Evolutionary conservation across 2,888 invertebrate genomes (phyloP), one percentile per base, ranked within the genome.

Genomic region (Rutpela maculata): DNA sequence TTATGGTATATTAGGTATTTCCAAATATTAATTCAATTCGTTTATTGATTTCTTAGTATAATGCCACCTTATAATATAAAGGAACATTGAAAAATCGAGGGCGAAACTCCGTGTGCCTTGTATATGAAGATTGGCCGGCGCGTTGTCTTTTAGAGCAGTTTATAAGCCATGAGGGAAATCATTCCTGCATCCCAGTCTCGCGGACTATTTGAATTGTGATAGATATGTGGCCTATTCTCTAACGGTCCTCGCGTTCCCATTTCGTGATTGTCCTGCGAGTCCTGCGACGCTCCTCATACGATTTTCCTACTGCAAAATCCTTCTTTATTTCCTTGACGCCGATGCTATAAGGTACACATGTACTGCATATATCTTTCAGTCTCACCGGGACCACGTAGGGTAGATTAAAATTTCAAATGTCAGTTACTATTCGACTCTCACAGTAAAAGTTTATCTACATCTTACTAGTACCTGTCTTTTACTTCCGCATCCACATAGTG

Each of bases 91-190:
- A 57, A 38, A 18, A 57, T 70, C 5, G 60, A 26, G 55, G 15
- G 22, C 15, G 26, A 66, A 66, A 67, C 67, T 50, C 63, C 55
- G 63, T 7, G 63, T 26, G 50, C 31, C 63, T 62, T 59, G 63
- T 63, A 62, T 72, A 72, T 63, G 72, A 72, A 72, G 50, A 72
- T 72, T 72, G 72, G 72, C 72, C 72, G 63, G 63, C 55, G 62
- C 62, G 63, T 31, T 72, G 72, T 63, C 88, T 88, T 87, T 87
- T 87, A 87, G 87, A 88, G 84, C 87, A 87, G 89, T 91, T 91
- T 91, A 91, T 91, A 91, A 90, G 91, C 90, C 91, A 90, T 89
- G 85, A 89, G 91, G 91, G 91, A 91, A 91, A 91, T 91, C 91
- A 91, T 91, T 89, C 88, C 86, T 84, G 85, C 84, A 85, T 82